A percentile compares a stretch with the other conserved stretches of the same genome.
Evolutionary conservation across 1,140 invertebrate species (phyloP).

Genomic region (Helicoverpa zea): DNA sequence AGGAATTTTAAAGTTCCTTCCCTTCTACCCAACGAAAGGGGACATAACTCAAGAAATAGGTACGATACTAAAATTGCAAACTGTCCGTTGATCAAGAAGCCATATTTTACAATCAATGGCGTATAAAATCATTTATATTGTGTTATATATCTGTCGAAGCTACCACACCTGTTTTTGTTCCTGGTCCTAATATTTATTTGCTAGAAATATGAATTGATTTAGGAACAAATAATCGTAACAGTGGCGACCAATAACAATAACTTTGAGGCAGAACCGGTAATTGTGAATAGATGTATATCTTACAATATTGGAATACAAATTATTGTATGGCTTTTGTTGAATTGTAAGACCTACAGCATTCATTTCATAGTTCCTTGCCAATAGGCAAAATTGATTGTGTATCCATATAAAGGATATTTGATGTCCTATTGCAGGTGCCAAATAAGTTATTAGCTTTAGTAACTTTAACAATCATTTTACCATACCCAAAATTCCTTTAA

Average conservation of each 20-base stretch:
- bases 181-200: conserved; percentile 25
- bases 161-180: conserved; percentile 38
- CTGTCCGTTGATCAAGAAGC: conserved; percentile 5
- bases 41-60: not conserved
- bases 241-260: conserved; percentile 22
- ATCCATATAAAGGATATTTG: too few species aligned
- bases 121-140: conserved; percentile 30
- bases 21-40: not conserved
- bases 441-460: too few species aligned
- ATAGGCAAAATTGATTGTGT: too few species aligned
- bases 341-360: not conserved
- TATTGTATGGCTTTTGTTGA: not conserved
- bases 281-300: conserved; percentile 17
- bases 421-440: too few species aligned
- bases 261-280: not conserved
- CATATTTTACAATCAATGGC: conserved; percentile 46
- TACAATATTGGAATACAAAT: conserved; percentile 4
- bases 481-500: too few species aligned
- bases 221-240: conserved; percentile 11
- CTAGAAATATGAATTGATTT: conserved; percentile 24
- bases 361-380: not conserved
- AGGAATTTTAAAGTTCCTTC: conserved; percentile 12
- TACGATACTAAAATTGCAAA: not conserved
- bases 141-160: conserved; percentile 23
- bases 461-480: too few species aligned